Percentiles rank a stretch among this genome's conserved stretches.
Evolutionary conservation across 2,888 invertebrate species (phyloP).

Genomic region (Diploptera punctata): DNA sequence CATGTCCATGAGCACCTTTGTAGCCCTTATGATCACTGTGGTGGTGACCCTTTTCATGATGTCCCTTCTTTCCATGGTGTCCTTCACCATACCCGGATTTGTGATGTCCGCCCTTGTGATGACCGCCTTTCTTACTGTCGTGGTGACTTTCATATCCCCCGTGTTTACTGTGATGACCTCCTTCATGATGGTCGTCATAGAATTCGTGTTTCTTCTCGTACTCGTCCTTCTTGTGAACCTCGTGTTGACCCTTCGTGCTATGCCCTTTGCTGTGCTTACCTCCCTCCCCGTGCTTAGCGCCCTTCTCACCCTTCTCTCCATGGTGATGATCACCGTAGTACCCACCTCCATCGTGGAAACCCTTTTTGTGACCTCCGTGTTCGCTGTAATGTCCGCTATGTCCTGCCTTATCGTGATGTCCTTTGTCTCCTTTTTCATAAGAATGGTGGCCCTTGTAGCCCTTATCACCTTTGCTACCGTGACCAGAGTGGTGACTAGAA

Average conservation of each 20-base stretch:
- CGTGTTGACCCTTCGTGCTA: conserved; percentile 76
- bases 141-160: conserved; percentile 66
- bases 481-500: conserved; percentile 62
- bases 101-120: conserved; percentile 52
- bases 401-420: conserved; percentile 71
- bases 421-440: conserved; percentile 67
- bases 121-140: conserved; percentile 55
- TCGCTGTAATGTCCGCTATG: conserved; percentile 69
- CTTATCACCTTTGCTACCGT: conserved; percentile 68
- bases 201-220: conserved; percentile 78
- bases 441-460: conserved; percentile 69
- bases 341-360: conserved; percentile 21
- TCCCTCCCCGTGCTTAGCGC: conserved; percentile 61
- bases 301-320: conserved; percentile 72
- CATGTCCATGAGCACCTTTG: conserved; percentile 69
- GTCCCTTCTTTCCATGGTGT: conserved; percentile 49
- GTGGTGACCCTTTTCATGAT: conserved; percentile 21
- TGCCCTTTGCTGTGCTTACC: conserved; percentile 76
- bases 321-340: conserved; percentile 60
- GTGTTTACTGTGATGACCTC: conserved; percentile 68
- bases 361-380: conserved; percentile 60
- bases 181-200: conserved; percentile 75
- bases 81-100: conserved; percentile 60
- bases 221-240: conserved; percentile 76
- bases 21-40: conserved; percentile 65